Base-by-base conservation (phyloP, 2,888 invertebrate species). In the Spicauda simplicius region DNA sequence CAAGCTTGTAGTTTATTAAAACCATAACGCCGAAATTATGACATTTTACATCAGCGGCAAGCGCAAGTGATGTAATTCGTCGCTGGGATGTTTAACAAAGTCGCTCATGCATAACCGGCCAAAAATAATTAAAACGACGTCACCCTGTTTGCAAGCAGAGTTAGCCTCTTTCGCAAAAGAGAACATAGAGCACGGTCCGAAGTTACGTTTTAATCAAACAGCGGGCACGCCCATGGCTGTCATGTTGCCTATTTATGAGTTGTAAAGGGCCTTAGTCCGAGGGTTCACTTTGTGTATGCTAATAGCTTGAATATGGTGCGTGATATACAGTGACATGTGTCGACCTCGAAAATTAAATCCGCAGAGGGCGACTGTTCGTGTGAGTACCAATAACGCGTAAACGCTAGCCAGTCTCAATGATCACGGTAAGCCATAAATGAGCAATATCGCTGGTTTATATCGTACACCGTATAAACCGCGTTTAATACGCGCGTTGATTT, bases 151-250 rank as follows among this genome's bases (percentile, higher is more conserved):
- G 55, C 64, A 52, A 57, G 45, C 64, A 58, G 56, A 64, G 56
- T 63, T 55, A 57, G 56, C 63, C 62, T 63, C 64, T 56, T 50
- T 56, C 48, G 63, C 52, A 64, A 64, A 64, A 64, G 64, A 64
- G 64, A 58, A 57, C 57, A 58, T 58, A 37, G 37, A 37, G 52
- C 41, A 37, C 57, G 56, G 64, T 57, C 65, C 59, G 41, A 81
- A 84, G 84, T 86, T 83, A 86, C 87, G 84, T 91, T 89, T 91
- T 88, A 91, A 90, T 90, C 88, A 90, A 86, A 87, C 86, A 83
- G 78, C 82, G 85, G 83, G 90, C 88, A 87, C 87, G 85, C 89
- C 89, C 82, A 76, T 75, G 76, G 73, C 78, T 81, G 82, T 84
- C 82, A 83, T 83, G 83, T 82, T 82, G 80, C 80, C 85, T 86